These are phyloP conservation scores for Rousettus leschenaultii DNA, from an alignment of 2,113 vertebrate genomes.

Conservation along the genomic window DNA sequence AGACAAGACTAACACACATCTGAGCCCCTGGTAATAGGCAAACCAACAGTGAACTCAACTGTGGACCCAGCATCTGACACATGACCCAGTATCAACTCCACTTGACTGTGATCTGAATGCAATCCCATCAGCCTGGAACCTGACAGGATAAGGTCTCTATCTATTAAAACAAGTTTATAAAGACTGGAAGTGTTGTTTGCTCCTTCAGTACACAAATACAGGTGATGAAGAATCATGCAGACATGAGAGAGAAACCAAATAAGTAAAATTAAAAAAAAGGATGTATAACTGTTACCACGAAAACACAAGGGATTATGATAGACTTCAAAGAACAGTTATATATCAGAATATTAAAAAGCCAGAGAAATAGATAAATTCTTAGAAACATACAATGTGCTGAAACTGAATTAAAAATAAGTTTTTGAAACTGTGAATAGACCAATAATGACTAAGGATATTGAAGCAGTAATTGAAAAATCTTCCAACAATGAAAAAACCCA, in stretches of 20 bases:
- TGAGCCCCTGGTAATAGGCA: not conserved
- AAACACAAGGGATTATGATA: not conserved
- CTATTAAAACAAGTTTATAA: not conserved
- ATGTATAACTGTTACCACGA: not conserved
- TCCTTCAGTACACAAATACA: not conserved
- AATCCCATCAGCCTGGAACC: not conserved
- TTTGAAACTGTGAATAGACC: not conserved
- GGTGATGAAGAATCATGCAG: not conserved
- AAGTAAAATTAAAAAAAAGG: not conserved
- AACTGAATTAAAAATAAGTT: not conserved
- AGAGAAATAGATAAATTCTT: not conserved
- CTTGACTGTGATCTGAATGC: not conserved
- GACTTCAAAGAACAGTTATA: not conserved
- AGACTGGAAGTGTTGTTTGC: not conserved
- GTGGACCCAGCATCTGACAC: too few relatives aligned
- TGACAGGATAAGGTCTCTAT: not conserved
- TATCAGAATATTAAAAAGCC: not conserved
- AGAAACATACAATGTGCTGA: not conserved
- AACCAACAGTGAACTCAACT: too few relatives aligned
- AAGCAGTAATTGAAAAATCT: not conserved
- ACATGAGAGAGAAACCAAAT: not conserved
- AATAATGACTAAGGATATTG: not conserved
- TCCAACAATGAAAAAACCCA: not conserved
- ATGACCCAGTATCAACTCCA: not conserved
- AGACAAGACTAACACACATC: not conserved